phyloP scores from a whole-genome alignment of 2,888 invertebrate species.

The Scaeva pyrastri region DNA sequence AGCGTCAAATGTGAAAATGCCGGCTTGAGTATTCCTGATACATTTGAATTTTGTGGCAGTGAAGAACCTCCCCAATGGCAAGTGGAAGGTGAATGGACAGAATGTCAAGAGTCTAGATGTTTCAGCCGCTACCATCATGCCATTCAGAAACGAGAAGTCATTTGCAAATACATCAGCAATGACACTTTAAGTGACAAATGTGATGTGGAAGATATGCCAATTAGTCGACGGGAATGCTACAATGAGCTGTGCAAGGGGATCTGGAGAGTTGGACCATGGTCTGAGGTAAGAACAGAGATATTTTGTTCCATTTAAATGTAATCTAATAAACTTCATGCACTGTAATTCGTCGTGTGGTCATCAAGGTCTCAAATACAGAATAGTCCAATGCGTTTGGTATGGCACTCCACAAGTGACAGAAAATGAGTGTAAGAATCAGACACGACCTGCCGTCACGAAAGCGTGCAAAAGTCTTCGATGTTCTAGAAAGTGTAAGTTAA shows the following conservation, averaged over 20 bases:
- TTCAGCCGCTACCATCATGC: slow-evolving; percentile 91
- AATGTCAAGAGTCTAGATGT: slow-evolving; percentile 90
- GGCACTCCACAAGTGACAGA: slow-evolving; percentile 93
- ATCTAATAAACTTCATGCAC: slow-evolving; percentile 84
- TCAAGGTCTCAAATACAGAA: slow-evolving; percentile 93
- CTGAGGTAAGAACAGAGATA: slow-evolving; percentile 87
- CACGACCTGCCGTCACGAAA: slow-evolving; percentile 91
- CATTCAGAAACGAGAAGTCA: slow-evolving; percentile 88
- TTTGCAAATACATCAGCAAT: slow-evolving; percentile 85
- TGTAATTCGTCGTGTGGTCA: slow-evolving; percentile 93
- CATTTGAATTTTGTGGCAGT: slow-evolving; percentile 87
- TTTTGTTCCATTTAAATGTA: background rate
- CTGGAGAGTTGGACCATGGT: slow-evolving; percentile 97
- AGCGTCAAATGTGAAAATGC: slow-evolving; percentile 89
- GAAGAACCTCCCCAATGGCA: slow-evolving; percentile 91
- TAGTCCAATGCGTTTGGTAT: slow-evolving; percentile 96
- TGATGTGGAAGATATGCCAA: slow-evolving; percentile 89
- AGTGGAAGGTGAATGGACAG: slow-evolving; percentile 87
- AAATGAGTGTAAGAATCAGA: slow-evolving; percentile 91
- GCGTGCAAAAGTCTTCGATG: slow-evolving; percentile 90
- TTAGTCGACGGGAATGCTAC: slow-evolving; percentile 91
- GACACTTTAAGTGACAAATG: slow-evolving; percentile 85
- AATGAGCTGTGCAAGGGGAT: slow-evolving; percentile 93
- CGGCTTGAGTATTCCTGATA: slow-evolving; percentile 87
- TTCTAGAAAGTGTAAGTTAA: slow-evolving; percentile 85